Conservation (phyloP, 2,113 vertebrate genomes). For the Acanthochromis polyacanthus region DNA sequence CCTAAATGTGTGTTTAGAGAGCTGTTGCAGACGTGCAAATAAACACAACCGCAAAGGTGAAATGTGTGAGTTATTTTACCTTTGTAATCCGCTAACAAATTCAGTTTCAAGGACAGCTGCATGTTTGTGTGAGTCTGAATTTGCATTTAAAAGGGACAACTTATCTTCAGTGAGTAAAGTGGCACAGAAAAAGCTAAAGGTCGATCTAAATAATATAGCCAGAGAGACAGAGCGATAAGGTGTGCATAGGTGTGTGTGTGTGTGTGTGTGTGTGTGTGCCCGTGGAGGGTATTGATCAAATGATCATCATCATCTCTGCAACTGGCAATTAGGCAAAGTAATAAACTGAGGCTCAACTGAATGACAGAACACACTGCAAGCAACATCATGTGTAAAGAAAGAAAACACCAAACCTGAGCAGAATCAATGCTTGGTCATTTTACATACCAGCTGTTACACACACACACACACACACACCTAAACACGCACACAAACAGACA, state of each 20-base stretch:
- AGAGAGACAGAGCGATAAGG: constrained; percentile 19
- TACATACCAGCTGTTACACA: no score
- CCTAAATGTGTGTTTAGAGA: background rate
- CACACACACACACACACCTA: background rate
- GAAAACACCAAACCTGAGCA: no score
- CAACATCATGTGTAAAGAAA: background rate
- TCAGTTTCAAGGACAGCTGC: constrained; percentile 23
- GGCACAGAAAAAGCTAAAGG: constrained; percentile 33
- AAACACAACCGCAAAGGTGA: background rate
- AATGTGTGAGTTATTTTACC: constrained; percentile 11
- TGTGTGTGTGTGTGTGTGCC: no score
- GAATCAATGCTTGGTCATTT: no score
- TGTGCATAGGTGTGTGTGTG: no score
- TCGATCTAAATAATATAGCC: constrained; percentile 48
- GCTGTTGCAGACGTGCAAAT: background rate
- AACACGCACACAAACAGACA: background rate
- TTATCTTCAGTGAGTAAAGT: constrained; percentile 51
- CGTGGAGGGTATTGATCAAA: constrained; percentile 66
- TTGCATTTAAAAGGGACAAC: constrained; percentile 54
- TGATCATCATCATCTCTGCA: constrained; percentile 50
- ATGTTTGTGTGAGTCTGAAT: constrained; percentile 22
- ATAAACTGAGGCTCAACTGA: constrained; percentile 16
- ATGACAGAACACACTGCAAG: background rate
- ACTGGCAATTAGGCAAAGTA: background rate
- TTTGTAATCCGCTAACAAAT: constrained; percentile 27